Percentiles rank a stretch among this genome's conserved stretches.
Conservation (phyloP, 2,797 vertebrate species). For the Peromyscus nudipes region DNA sequence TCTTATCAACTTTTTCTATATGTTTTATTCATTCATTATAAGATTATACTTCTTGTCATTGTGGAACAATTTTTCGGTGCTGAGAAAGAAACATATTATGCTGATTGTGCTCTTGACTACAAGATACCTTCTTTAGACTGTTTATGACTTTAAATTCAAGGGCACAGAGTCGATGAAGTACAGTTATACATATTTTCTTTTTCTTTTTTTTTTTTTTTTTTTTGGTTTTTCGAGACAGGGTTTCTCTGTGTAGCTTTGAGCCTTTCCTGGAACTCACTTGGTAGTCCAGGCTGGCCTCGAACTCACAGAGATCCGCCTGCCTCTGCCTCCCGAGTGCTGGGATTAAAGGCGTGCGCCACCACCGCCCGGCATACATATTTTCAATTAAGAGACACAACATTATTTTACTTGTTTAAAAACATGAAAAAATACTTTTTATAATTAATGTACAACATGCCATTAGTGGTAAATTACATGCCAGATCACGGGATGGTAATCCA, state of each 20-base stretch:
- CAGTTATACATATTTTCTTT: background rate
- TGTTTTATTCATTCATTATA: background rate
- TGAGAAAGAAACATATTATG: background rate
- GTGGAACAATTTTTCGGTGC: background rate
- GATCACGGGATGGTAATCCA: background rate
- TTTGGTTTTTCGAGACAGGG: too few relatives aligned
- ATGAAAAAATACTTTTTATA: background rate
- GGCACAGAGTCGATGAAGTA: background rate
- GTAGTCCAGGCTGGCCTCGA: too few relatives aligned
- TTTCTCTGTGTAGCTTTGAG: too few relatives aligned
- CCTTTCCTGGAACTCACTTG: too few relatives aligned
- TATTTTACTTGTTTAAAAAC: background rate
- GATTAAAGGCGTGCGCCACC: too few relatives aligned
- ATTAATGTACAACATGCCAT: background rate
- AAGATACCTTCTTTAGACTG: background rate
- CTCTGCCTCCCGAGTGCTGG: too few relatives aligned
- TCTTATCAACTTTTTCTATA: background rate
- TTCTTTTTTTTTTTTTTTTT: too few relatives aligned
- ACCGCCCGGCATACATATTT: background rate
- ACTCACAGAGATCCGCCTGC: too few relatives aligned
- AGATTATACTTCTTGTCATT: background rate
- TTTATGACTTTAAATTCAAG: slow-evolving; percentile 39
- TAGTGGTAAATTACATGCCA: background rate
- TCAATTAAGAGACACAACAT: background rate
- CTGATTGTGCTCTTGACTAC: slow-evolving; percentile 6